A percentile compares a stretch with the other conserved stretches of the same genome.
These are phyloP conservation scores for Tokudaia tokunoshimensis DNA, from an alignment of 2,797 vertebrate species.

Conservation along the genomic window DNA sequence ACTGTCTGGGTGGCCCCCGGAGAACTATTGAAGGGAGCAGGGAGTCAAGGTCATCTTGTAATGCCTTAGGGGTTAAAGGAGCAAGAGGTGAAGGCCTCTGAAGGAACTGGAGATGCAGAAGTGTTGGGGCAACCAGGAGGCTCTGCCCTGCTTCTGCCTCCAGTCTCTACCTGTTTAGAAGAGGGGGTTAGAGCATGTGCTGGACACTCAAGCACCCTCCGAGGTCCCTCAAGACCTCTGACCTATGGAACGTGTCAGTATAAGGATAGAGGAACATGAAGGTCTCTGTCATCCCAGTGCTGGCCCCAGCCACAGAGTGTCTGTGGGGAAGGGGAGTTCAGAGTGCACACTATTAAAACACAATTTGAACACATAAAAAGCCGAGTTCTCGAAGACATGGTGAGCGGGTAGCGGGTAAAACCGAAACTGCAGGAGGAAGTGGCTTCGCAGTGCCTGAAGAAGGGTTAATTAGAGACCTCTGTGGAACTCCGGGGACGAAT, in stretches of 20 bases:
- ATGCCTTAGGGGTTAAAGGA: neutral
- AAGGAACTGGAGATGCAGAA: neutral
- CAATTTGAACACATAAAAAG: neutral
- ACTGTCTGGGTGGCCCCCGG: too few species aligned
- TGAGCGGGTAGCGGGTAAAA: neutral
- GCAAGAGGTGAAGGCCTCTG: neutral
- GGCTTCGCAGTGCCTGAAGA: neutral
- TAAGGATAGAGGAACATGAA: accelerated
- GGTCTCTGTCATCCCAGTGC: accelerated
- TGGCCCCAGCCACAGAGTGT: neutral
- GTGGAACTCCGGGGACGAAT: conserved; percentile 61
- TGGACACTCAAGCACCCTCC: neutral
- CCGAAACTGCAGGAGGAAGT: neutral
- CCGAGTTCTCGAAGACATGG: neutral
- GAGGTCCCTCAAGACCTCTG: accelerated
- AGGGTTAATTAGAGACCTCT: conserved; percentile 69
- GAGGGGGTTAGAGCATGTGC: neutral
- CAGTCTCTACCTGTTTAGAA: neutral
- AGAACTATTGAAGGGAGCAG: neutral
- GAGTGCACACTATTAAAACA: accelerated
- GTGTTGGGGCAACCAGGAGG: accelerated
- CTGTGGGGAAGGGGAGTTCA: neutral
- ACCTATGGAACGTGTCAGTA: neutral
- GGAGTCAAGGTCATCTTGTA: neutral
- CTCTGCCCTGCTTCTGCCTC: neutral